Evolutionary conservation across 2,888 invertebrate species (phyloP), one percentile per base, ranked within the genome.

Genomic region (Dryobotodes eremita): DNA sequence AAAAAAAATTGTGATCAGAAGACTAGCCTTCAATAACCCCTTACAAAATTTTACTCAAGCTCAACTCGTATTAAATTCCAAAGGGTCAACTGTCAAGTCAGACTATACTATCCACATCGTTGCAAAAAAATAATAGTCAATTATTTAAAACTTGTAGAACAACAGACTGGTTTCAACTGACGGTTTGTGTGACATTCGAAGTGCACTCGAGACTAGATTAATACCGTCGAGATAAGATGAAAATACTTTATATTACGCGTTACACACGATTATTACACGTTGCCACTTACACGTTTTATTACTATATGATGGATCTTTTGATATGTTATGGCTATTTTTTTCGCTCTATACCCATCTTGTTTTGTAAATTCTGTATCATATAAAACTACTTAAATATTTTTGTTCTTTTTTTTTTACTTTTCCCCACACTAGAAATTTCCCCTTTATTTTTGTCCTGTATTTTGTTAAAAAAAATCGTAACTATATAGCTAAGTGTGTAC

Each of bases 131-230:
- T 50, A 65, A 65, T n/a, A 1, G 15, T 4, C 36, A 20, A 26
- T n/a, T 0, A 42, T 23, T 48, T 42, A 2, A 23, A 46, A 53
- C 23, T 64, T 31, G 2, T 8, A 31, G 31, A 36, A 36, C 31
- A 36, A 36, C 31, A 36, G 31, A 36, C 31, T 36, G 31, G 1
- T 36, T 36, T 36, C 31, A 36, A 36, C 31, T 2, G 31, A n/a
- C 3, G 31, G 31, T 36, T 36, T 36, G 31, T 50, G 20, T 74
- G 50, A 23, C 50, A 42, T 23, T 80, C n/a, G 36, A 48, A 68
- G 15, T 77, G 57, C 57, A 83, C 64, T 83, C 46, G 42, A 82
- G 17, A 31, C 31, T 8, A 48, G 50, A 57, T 82, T 57, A n/a
- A 46, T 82, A 69, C 50, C 36, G 23, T 68, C 11, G 13, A 64